Base-by-base conservation (phyloP, 2,113 vertebrate species). In the Eudyptes chrysolophus region DNA sequence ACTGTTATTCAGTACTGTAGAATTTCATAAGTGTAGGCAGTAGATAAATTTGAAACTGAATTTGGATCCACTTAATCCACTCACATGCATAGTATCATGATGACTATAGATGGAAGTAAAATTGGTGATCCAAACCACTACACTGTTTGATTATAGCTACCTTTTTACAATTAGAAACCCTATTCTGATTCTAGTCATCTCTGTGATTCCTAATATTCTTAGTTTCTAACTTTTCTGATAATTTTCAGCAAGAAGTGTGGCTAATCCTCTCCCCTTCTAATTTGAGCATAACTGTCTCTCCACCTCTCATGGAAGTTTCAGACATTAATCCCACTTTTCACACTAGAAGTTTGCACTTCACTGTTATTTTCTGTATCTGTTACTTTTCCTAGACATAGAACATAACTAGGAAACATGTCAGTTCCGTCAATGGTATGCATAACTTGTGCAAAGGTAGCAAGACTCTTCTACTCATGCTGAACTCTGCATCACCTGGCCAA, bases 351-450 rank as follows among this genome's bases (percentile, higher is more conserved):
- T n/a, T 68, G 42, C 30, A 46, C 13, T 65, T 64, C 16, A 58
- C 11, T 36, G 5, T 38, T 30, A 48, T 29, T 70, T 82, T 74
- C 21, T 60, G 0, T 10, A 4, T 51, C 34, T 52, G 13, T 49
- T 93, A 21, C 54, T 60, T 19, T 84, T 72, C 38, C 16, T 26
- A 72, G 57, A 36, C 32, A 58, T 6, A 72, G 19, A 89, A 32
- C 3, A 0, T 58, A 71, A 84, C 32, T 11, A 40, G 38, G 24
- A 80, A 87, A 72, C 4, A 24, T 3, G 16, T 27, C 30, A 16
- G 1, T 72, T 71, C 13, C 27, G 3, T 19, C 48, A 80, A 2
- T 2, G 6, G 34, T 26, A 62, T 0, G 3, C 34, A 34, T 13
- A 83, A 40, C 13, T 24, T 69, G 15, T 68, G 38, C 52, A 57